Evolutionary conservation across 1,140 invertebrate species (phyloP).

Genomic region (Aradophagus sp.): DNA sequence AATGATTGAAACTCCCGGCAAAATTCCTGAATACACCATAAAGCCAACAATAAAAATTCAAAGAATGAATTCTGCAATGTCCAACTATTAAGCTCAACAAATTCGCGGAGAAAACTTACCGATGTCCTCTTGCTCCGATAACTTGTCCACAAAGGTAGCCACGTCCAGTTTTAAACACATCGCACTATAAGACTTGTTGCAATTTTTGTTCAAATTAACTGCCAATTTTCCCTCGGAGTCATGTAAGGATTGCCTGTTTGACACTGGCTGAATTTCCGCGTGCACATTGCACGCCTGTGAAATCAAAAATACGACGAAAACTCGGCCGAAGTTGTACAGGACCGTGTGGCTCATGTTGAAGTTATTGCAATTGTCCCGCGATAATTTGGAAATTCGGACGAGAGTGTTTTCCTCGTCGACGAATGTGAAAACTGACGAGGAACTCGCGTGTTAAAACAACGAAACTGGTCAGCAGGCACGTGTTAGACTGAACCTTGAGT

Average conservation of each 20-base stretch:
- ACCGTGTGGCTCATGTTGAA: conserved; percentile 20
- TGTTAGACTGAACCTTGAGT: conserved; percentile 68
- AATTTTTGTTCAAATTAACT: conserved; percentile 76
- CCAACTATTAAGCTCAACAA: too few relatives aligned
- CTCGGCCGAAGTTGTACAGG: conserved; percentile 3
- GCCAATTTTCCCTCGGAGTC: conserved; percentile 59
- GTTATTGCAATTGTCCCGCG: conserved; percentile 1
- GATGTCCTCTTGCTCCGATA: conserved; percentile 79
- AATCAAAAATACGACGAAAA: conserved; percentile 25
- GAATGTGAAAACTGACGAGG: too few relatives aligned
- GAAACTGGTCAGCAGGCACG: conserved; percentile 60
- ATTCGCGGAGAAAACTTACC: conserved; percentile 65
- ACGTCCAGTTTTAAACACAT: conserved; percentile 87
- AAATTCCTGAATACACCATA: conserved; percentile 64
- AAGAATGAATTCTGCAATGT: neutral
- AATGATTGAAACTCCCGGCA: conserved; percentile 83
- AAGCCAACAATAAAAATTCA: conserved; percentile 1
- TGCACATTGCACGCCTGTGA: conserved; percentile 16
- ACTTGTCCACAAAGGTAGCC: conserved; percentile 83
- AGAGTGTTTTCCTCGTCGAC: conserved; percentile 7
- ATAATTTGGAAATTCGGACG: too few relatives aligned
- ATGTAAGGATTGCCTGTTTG: conserved; percentile 63
- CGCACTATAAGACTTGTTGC: conserved; percentile 81
- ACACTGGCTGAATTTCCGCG: conserved; percentile 67
- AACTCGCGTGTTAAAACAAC: neutral